Base-by-base conservation (phyloP, 2,113 vertebrate genomes). In the Gila orcuttii region DNA sequence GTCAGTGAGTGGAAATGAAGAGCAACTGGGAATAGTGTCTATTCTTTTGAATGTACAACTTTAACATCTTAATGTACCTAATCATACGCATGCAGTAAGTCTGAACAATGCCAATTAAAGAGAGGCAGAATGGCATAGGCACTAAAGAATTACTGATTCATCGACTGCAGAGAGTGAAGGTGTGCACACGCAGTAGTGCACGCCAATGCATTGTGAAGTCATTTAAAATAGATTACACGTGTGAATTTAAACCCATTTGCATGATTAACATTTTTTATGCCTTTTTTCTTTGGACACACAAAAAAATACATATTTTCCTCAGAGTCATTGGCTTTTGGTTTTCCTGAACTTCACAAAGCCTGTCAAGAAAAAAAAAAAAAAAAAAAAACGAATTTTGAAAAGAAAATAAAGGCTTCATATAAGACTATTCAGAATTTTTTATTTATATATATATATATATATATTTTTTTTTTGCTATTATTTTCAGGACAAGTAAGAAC, bases 21-120 rank as follows among this genome's bases (percentile, higher is more conserved):
- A 55, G 84, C 93, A 90, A 91, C 93, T 93, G 93, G 90, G 90
- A 93, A 79, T 64, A 86, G 88, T 90, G 92, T 90, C 76, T 60
- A 80, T 74, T 87, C 83, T 86, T 7, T 76, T 76, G 45, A 59
- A 33, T 71, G 71, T 62, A 75, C 28, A 57, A 60, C 45, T 23
- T 60, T 42, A 50, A 64, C 47, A 11, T 57, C 39, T 36, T 21
- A 78, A 74, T 25, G 45, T 57, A 66, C 45, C 83, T 68, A 59
- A 84, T 86, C 57, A 55, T 52, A 36, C 60, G 64, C 42, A 77
- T 9, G 17, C 57, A 8, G 77, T 59, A 60, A 74, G 59, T 42
- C 62, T 76, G 83, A 77, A 79, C 77, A 74, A 73, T 42, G 42
- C 64, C 69, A 71, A 23, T 83, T 57, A 47, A 64, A 50, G 84